These are phyloP conservation scores for Diorhabda sublineata DNA, from an alignment of 1,140 invertebrate genomes.

Conservation along the genomic window DNA sequence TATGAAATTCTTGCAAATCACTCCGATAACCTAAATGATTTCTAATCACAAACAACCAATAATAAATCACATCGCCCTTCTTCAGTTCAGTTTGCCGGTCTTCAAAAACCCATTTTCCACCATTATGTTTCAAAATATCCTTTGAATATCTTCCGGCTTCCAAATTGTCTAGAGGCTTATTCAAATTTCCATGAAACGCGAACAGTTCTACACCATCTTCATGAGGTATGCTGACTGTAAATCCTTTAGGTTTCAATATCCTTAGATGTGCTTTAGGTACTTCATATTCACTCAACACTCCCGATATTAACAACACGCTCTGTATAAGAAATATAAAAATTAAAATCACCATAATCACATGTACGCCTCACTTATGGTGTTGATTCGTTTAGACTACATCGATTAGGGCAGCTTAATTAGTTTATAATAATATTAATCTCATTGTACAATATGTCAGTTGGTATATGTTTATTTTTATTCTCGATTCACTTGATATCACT, in stretches of 20 bases:
- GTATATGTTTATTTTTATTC: background rate
- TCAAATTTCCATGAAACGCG: conserved; percentile 46
- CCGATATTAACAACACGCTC: background rate
- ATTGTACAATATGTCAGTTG: background rate
- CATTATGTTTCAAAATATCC: conserved; percentile 47
- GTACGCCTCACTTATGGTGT: background rate
- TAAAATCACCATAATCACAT: background rate
- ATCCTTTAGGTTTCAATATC: conserved; percentile 34
- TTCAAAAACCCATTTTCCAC: conserved; percentile 51
- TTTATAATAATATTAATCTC: background rate
- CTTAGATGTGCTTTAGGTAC: conserved; percentile 36
- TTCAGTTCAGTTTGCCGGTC: conserved; percentile 46
- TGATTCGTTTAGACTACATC: background rate
- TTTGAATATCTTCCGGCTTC: conserved; percentile 51
- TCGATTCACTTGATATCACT: no score
- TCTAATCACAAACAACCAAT: conserved; percentile 55
- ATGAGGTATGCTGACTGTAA: conserved; percentile 42
- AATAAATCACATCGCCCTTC: conserved; percentile 52
- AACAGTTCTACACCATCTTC: conserved; percentile 40
- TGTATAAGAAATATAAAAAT: background rate
- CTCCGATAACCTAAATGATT: conserved; percentile 43
- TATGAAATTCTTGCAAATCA: conserved; percentile 30
- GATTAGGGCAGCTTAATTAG: background rate
- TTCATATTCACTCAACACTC: conserved; percentile 4
- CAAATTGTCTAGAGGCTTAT: conserved; percentile 38